Base-by-base conservation (phyloP, 2,797 vertebrate genomes). In the Coluber constrictor region DNA sequence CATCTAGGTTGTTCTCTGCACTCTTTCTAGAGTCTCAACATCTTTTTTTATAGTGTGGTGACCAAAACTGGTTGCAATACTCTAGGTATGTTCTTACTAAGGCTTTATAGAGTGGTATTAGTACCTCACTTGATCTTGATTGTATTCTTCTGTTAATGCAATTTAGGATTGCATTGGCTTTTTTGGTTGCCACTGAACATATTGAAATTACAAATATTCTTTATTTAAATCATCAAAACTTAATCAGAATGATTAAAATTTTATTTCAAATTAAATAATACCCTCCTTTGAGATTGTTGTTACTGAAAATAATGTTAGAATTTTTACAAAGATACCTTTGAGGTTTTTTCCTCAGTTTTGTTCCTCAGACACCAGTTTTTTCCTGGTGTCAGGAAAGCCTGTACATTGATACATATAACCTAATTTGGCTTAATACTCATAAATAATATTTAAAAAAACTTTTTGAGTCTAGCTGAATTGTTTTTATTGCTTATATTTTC, bases 401-500 rank as follows among this genome's bases (percentile, higher is more conserved):
- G 23, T 18, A 86, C 27, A 92, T 83, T 74, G 94, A 74, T 95
- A 92, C 90, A 63, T 92, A 20, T 89, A 90, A 92, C 91, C 0
- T 2, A 32, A 51, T 63, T 95, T 93, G 95, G 96, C 95, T 94
- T 95, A 96, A 97, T 96, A 94, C 61, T 43, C 83, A 37, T 88
- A 37, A 86, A 47, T 43, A 43, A 32, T 60, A 47, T 29, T 27
- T 13, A 63, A 94, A 96, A 96, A 94, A 95, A 97, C 7, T 47
- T 47, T 55, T 90, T 18, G 3, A 29, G 57, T 54, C 97, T 94
- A 91, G 95, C 4, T 94, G 66, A 96, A 88, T 92, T 94, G 95
- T 95, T 95, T 96, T 97, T 96, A 94, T 96, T 95, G 89, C 83
- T 61, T 95, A 96, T 96, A 90, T 96, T 97, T 97, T 97, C 59